A percentile compares a stretch with the other conserved stretches of the same genome.
Conservation (phyloP, 2,888 invertebrate genomes). For the Sphaerophoria rueppellii region DNA sequence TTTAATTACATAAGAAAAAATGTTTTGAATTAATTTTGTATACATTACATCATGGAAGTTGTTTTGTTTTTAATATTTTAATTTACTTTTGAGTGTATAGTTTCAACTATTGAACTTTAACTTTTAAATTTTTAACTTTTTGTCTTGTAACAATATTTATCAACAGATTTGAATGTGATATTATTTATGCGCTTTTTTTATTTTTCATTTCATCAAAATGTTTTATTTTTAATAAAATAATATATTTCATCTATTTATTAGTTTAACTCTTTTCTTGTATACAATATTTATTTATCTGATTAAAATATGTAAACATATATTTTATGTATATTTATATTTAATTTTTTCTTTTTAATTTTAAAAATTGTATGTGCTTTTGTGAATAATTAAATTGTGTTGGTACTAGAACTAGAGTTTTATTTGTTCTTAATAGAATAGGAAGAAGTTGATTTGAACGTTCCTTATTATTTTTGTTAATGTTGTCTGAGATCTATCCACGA, state of each 20-base stretch:
- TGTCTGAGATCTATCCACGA: constrained; percentile 15
- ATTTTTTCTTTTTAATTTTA: constrained; percentile 8
- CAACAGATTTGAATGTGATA: constrained; percentile 20
- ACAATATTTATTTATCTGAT: not conserved
- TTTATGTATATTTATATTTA: constrained; percentile 39
- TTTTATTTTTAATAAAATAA: constrained; percentile 26
- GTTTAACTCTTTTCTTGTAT: not conserved
- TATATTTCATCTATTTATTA: not conserved
- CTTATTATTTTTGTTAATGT: constrained; percentile 13
- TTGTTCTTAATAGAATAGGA: constrained; percentile 37
- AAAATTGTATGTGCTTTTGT: constrained; percentile 47
- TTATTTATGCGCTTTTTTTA: constrained; percentile 16
- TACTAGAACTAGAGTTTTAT: constrained; percentile 8
- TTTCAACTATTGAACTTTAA: constrained; percentile 66
- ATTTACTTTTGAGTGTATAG: constrained; percentile 9
- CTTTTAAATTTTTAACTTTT: constrained; percentile 42
- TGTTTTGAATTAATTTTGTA: constrained; percentile 13
- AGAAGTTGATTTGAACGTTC: constrained; percentile 50
- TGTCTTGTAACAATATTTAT: constrained; percentile 55
- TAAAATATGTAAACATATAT: constrained; percentile 37
- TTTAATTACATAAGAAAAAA: not conserved
- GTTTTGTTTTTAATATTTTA: not conserved
- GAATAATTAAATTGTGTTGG: constrained; percentile 47
- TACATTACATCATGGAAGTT: constrained; percentile 58
- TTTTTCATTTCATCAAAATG: constrained; percentile 1